Evolutionary conservation across 53 echinoderm and acorn worm genomes (phyloP).

Genomic region (Apostichopus leukothele): DNA sequence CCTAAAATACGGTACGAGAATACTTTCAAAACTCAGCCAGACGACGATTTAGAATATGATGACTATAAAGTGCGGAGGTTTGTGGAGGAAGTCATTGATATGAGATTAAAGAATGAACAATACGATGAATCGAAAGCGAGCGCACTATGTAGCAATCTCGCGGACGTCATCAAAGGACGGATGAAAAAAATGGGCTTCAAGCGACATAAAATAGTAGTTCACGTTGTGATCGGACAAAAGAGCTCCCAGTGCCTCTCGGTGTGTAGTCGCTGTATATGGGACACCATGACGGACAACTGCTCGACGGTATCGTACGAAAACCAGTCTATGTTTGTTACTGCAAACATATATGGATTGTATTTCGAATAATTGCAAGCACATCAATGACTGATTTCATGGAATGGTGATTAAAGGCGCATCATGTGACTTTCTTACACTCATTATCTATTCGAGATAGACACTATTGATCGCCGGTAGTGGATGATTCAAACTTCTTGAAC

Average conservation of each 20-base stretch:
- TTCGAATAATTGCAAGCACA: conserved; percentile 49
- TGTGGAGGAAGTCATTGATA: conserved; percentile 62
- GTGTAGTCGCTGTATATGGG: conserved; percentile 70
- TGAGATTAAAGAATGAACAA: conserved; percentile 58
- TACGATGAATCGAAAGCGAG: conserved; percentile 60
- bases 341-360: conserved; percentile 69
- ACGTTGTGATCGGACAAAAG: conserved; percentile 67
- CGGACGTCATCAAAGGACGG: conserved; percentile 75
- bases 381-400: no score
- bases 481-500: no score
- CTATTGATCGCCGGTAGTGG: no score
- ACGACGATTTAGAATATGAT: conserved; percentile 51
- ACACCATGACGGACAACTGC: conserved; percentile 63
- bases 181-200: conserved; percentile 74
- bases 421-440: no score
- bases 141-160: conserved; percentile 55
- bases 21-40: conserved; percentile 65
- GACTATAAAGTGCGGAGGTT: conserved; percentile 53
- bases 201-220: conserved; percentile 76
- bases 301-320: conserved; percentile 68
- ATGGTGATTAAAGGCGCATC: no score
- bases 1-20: conserved; percentile 72
- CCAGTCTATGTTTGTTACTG: conserved; percentile 62
- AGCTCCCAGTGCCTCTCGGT: conserved; percentile 52
- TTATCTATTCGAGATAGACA: no score